Evolutionary conservation across 2,113 vertebrate species (phyloP).

Genomic region (Carollia perspicillata): DNA sequence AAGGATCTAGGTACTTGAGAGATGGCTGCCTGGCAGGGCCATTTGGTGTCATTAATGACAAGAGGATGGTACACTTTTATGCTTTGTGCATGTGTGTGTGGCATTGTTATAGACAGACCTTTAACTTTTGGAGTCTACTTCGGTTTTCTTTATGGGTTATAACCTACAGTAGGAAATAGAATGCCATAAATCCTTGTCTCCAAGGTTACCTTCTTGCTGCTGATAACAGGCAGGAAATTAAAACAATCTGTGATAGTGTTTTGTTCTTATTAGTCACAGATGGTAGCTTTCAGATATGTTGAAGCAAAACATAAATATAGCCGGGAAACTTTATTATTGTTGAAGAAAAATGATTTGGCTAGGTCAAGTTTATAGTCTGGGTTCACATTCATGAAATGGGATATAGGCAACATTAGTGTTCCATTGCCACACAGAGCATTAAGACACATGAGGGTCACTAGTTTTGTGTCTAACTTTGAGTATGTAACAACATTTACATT

Average conservation of each 20-base stretch:
- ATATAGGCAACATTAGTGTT: not conserved
- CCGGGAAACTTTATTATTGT: conserved; percentile 52
- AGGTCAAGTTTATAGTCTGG: conserved; percentile 31
- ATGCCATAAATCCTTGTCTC: conserved; percentile 74
- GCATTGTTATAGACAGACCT: not conserved
- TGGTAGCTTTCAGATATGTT: conserved; percentile 74
- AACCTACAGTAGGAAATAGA: conserved; percentile 60
- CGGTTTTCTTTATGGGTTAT: conserved; percentile 12
- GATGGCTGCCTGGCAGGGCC: not conserved
- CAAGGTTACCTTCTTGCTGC: conserved; percentile 83
- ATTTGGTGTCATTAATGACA: not conserved
- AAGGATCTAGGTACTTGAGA: not conserved
- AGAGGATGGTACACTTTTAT: not conserved
- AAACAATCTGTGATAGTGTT: conserved; percentile 76
- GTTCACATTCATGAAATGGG: conserved; percentile 41
- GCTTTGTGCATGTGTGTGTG: not conserved
- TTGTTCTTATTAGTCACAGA: conserved; percentile 77
- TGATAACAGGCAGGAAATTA: conserved; percentile 88
- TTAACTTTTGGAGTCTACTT: not conserved
- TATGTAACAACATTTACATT: conserved; percentile 35
- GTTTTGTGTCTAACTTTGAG: not conserved
- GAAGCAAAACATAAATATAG: conserved; percentile 65
- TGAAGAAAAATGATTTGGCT: conserved; percentile 47
- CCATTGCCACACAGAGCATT: not conserved
- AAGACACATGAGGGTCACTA: not conserved